Conservation (phyloP, 2,113 vertebrate genomes). For the Myocastor coypus region DNA sequence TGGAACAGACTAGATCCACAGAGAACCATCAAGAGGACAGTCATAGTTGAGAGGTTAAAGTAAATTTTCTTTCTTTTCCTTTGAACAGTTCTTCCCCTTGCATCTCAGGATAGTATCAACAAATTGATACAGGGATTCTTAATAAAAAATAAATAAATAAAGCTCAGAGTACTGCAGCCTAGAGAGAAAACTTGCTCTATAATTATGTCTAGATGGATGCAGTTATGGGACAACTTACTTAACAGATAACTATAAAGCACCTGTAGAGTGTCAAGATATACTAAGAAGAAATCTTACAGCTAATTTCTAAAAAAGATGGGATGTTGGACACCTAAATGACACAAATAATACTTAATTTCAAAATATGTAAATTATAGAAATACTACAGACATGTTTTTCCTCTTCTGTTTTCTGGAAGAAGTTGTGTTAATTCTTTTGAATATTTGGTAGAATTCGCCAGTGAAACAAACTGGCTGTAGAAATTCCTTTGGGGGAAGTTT, state of each 20-base stretch:
- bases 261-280: not conserved
- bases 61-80: not conserved
- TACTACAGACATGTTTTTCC: not conserved
- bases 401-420: not conserved
- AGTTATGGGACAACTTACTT: not conserved
- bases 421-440: conserved; percentile 9
- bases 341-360: conserved; percentile 10
- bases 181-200: not conserved
- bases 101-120: not conserved
- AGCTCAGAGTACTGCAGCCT: not conserved
- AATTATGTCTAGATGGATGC: not conserved
- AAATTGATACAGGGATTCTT: no score
- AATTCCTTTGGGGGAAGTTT: not conserved
- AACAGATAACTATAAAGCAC: not conserved
- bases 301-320: not conserved
- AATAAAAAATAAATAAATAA: not conserved
- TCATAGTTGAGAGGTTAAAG: not conserved
- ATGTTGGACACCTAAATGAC: conserved; percentile 1
- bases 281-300: not conserved
- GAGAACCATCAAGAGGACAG: not conserved
- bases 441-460: not conserved
- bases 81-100: not conserved
- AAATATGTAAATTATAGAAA: not conserved
- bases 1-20: not conserved
- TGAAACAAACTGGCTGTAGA: not conserved